These are phyloP conservation scores for Drosophila repletoides DNA, from an alignment of 1,140 invertebrate species.

Conservation along the genomic window DNA sequence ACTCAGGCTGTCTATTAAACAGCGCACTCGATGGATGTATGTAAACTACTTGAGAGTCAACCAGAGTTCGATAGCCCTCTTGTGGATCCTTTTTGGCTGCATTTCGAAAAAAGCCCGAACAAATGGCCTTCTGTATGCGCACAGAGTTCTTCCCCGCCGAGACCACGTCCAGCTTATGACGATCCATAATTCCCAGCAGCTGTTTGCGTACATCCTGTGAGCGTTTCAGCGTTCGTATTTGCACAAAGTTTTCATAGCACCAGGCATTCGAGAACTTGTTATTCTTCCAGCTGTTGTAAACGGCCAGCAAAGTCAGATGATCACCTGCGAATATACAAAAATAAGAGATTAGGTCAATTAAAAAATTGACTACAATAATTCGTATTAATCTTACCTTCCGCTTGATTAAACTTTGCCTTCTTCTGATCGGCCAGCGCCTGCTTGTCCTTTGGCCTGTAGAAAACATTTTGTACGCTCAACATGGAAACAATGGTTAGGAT, in stretches of 20 bases:
- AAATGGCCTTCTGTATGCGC: conserved; percentile 98
- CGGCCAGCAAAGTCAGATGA: conserved; percentile 97
- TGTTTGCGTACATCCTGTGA: conserved; percentile 99
- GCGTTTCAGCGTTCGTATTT: conserved; percentile 97
- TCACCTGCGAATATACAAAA: too few relatives aligned
- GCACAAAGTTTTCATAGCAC: conserved; percentile 99
- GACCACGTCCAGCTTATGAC: conserved; percentile 98
- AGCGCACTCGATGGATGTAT: conserved; percentile 99
- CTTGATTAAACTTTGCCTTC: conserved; percentile 99
- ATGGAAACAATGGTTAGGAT: conserved; percentile 99
- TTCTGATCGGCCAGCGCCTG: conserved; percentile 99
- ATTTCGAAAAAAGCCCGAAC: conserved; percentile 99
- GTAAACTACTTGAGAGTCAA: conserved; percentile 99
- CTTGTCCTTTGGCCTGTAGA: conserved; percentile 98
- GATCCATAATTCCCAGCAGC: conserved; percentile 98
- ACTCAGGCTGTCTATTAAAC: conserved; percentile 99
- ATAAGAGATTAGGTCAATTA: not conserved
- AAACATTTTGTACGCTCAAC: conserved; percentile 99
- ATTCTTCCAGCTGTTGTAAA: conserved; percentile 99
- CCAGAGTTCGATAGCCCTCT: conserved; percentile 98
- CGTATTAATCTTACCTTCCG: conserved; percentile 86
- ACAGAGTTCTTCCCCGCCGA: conserved; percentile 98
- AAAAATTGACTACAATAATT: not conserved
- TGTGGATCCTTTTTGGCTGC: conserved; percentile 99
- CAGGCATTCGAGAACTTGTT: conserved; percentile 99